Base-by-base conservation (phyloP, 2,888 invertebrate species). In the Trilocha varians region DNA sequence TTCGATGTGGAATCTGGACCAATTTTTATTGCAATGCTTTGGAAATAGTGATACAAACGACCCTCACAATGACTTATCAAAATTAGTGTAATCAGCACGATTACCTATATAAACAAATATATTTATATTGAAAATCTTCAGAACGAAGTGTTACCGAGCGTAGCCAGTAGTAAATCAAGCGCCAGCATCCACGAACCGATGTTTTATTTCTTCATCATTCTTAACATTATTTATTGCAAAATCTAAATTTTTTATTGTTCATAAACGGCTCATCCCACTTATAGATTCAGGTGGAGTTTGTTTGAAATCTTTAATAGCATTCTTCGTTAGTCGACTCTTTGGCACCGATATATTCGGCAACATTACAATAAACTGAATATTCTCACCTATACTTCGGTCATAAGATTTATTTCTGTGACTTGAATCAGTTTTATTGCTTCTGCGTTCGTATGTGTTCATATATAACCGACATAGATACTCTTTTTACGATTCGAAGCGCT, bases 1-100 rank as follows among this genome's bases (percentile, higher is more conserved):
- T 85, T 85, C 80, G 85, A 85, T 82, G 67, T 55, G 84, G 85
- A 84, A 85, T 85, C 80, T 84, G 82, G 84, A 84, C 80, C 83
- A 74, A 82, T 84, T 85, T 85, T 85, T 85, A 85, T 83, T 82
- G 78, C 78, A 78, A 76, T 62, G 68, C 72, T 82, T 83, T 74
- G 73, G 74, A 75, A 80, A 82, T 78, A 75, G 79, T 70, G 68
- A 70, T 79, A 77, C 61, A 68, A 62, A 70, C 63, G 64, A 63
- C 62, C 65, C 70, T 65, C 62, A 66, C 68, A 73, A 75, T 76
- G 67, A 71, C 69, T 72, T 72, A 65, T 59, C 67, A 66, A 67
- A 61, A 65, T 65, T 59, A 63, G 44, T 44, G 42, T 42, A 45
- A n/a, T 11, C 6, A 38, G 39, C 40, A 32, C 34, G 36, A 36